Evolutionary conservation across 2,113 vertebrate genomes (phyloP).

Genomic region (Hemiscyllium ocellatum): DNA sequence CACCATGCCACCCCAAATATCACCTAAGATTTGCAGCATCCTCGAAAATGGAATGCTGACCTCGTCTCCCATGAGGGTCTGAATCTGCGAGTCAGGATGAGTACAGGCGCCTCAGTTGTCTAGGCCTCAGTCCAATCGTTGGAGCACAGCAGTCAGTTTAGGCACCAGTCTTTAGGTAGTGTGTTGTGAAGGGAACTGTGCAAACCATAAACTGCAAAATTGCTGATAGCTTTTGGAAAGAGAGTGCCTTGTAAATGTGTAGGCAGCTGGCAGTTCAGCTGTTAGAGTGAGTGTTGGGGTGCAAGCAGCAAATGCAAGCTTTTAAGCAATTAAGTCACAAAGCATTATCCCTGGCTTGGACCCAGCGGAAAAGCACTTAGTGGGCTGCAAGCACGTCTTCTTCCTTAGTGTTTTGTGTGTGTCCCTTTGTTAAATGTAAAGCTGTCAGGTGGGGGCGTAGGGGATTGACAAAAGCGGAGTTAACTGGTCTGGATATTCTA

Average conservation of each 20-base stretch:
- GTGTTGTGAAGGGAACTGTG: not conserved
- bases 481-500: not conserved
- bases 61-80: not conserved
- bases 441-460: not conserved
- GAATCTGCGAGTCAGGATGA: not conserved
- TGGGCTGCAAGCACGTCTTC: not conserved
- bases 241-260: not conserved
- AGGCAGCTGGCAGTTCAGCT: not conserved
- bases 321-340: slow-evolving; percentile 28
- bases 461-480: no score
- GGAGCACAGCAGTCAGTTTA: not conserved
- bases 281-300: not conserved
- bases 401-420: not conserved
- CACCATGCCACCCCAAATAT: no score
- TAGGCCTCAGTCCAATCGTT: not conserved
- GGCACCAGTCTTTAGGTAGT: not conserved
- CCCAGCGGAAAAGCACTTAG: not conserved
- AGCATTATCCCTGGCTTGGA: not conserved
- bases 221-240: not conserved
- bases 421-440: not conserved
- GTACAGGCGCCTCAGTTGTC: not conserved
- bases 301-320: not conserved
- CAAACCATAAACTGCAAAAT: not conserved
- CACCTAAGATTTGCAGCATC: not conserved
- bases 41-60: not conserved